phyloP scores from a whole-genome alignment of 2,113 vertebrate genomes.

The Pao palembangensis region DNA sequence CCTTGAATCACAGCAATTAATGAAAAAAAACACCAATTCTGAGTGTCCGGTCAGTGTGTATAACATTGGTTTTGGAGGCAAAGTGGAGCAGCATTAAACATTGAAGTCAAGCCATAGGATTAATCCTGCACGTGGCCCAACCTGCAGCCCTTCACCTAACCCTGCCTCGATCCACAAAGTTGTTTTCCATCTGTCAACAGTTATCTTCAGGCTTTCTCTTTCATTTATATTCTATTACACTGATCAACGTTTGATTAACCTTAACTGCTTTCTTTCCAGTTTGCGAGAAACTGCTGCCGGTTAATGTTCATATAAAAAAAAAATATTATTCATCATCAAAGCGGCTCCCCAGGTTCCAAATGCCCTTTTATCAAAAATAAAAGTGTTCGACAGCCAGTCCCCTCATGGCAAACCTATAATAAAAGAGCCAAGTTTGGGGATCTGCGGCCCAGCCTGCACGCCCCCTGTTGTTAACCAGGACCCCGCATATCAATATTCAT shows the following conservation, averaged over 20 bases:
- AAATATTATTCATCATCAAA: conserved; percentile 6
- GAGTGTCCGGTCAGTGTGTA: no score
- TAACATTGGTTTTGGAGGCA: no score
- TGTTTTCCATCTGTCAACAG: background rate
- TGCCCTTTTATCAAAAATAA: conserved; percentile 8
- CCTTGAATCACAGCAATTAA: no score
- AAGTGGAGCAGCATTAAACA: conserved; percentile 44
- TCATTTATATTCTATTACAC: background rate
- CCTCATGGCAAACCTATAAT: conserved; percentile 34
- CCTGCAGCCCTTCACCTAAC: conserved; percentile 38
- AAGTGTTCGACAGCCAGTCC: conserved; percentile 15
- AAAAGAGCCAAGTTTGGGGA: conserved; percentile 29
- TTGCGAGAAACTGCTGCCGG: background rate
- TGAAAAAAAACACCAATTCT: no score
- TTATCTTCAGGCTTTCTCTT: background rate
- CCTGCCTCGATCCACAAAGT: conserved; percentile 2
- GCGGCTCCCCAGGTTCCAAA: conserved; percentile 7
- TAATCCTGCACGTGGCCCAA: conserved; percentile 41
- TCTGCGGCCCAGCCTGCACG: conserved; percentile 15
- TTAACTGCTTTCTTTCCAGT: background rate
- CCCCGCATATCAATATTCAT: conserved; percentile 75
- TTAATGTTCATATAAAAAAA: conserved; percentile 8
- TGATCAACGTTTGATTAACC: background rate
- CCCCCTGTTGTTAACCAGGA: conserved; percentile 57
- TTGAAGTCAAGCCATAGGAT: conserved; percentile 44